Evolutionary conservation across 2,888 invertebrate genomes (phyloP).

Genomic region (Conchocele bisecta): DNA sequence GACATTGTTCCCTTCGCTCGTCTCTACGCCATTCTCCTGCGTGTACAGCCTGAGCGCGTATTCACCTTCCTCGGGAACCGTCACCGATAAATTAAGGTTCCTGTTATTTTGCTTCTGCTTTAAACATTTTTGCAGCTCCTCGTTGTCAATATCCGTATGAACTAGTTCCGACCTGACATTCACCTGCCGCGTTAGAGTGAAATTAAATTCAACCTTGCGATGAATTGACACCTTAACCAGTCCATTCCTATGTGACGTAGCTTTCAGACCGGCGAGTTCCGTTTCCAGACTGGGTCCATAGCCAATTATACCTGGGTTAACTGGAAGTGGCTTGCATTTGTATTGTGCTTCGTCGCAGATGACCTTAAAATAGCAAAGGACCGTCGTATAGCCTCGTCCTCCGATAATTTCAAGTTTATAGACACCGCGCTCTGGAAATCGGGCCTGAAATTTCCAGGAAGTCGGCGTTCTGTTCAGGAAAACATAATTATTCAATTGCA

Average conservation of each 20-base stretch:
- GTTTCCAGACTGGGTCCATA: conserved; percentile 59
- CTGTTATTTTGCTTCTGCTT: conserved; percentile 20
- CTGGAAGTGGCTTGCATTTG: conserved; percentile 53
- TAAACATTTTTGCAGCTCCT: conserved; percentile 34
- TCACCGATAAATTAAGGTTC: conserved; percentile 35
- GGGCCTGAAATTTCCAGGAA: conserved; percentile 49
- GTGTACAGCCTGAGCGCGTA: conserved; percentile 39
- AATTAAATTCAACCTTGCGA: conserved; percentile 40
- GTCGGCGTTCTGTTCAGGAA: conserved; percentile 43
- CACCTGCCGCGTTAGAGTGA: conserved; percentile 44
- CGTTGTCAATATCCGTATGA: conserved; percentile 43
- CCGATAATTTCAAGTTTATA: conserved; percentile 56
- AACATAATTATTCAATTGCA: conserved; percentile 60
- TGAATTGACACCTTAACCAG: conserved; percentile 38
- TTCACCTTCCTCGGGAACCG: conserved; percentile 42
- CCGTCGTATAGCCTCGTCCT: conserved; percentile 28
- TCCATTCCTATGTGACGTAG: conserved; percentile 48
- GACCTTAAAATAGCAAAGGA: conserved; percentile 58
- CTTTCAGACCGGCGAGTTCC: conserved; percentile 43
- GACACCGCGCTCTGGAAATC: conserved; percentile 59
- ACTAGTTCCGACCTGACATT: conserved; percentile 45
- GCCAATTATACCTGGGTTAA: conserved; percentile 55
- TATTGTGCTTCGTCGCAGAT: conserved; percentile 46
- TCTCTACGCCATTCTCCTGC: conserved; percentile 26
- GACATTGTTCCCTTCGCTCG: conserved; percentile 40